These are phyloP conservation scores for Daktulosphaira vitifoliae DNA, from an alignment of 1,140 invertebrate genomes.

Conservation along the genomic window DNA sequence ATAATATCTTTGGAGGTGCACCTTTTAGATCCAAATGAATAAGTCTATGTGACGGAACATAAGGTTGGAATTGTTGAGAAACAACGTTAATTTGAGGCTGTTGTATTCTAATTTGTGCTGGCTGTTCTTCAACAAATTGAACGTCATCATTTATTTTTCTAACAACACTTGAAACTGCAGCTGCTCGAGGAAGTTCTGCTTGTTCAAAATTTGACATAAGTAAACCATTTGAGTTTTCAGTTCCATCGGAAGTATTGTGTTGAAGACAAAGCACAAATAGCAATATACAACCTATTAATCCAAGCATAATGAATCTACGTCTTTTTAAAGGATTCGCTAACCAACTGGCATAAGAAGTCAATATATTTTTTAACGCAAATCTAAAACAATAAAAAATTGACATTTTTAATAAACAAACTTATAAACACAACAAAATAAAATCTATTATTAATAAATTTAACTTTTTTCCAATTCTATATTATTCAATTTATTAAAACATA, in stretches of 20 bases:
- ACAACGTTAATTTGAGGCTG: slow-evolving; percentile 1
- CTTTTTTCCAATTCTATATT: no score
- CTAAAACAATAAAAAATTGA: slow-evolving; percentile 14
- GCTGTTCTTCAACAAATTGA: slow-evolving; percentile 35
- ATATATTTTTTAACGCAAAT: slow-evolving; percentile 17
- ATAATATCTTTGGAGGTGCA: slow-evolving; percentile 66
- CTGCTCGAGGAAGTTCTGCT: background rate
- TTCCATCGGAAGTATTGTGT: slow-evolving; percentile 38
- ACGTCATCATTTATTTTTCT: slow-evolving; percentile 32
- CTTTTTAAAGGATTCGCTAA: slow-evolving; percentile 40
- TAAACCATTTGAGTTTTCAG: slow-evolving; percentile 21
- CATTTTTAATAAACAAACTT: no score
- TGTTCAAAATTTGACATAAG: background rate
- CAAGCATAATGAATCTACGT: slow-evolving; percentile 41
- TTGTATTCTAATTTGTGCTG: background rate
- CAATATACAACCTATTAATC: slow-evolving; percentile 35
- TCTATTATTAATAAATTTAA: no score
- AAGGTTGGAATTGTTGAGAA: slow-evolving; percentile 18
- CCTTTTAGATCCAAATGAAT: slow-evolving; percentile 89
- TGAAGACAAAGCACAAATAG: slow-evolving; percentile 41
- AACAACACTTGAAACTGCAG: background rate
- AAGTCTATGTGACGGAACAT: slow-evolving; percentile 42
- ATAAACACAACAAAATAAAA: no score
- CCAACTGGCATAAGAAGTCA: slow-evolving; percentile 40
- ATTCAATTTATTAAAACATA: no score